Base-by-base conservation (phyloP, 2,113 vertebrate species). In the Climacteris rufus region DNA sequence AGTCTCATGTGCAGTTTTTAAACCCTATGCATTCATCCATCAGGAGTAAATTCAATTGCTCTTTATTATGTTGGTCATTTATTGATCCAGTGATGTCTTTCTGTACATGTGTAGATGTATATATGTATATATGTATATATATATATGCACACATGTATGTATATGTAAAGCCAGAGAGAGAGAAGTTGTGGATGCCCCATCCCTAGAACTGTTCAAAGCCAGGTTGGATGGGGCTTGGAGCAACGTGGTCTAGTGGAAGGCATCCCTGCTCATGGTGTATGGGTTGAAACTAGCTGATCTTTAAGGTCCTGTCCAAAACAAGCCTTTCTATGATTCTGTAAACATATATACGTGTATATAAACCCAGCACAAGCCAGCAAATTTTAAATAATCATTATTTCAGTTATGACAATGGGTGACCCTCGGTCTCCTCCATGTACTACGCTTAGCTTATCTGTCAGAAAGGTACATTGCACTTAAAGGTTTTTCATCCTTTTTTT, bases 41-140 rank as follows among this genome's bases (percentile, higher is more conserved):
- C 18, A 40, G 44, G 37, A 59, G 31, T 68, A 75, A 74, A 82
- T 89, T 70, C n/a, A 79, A 44, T 83, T 93, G 35, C 5, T 60
- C 1, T 60, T 89, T 54, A 15, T 87, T 59, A 8, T n/a, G 35
- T 63, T 75, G 39, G 28, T 92, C 9, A 19, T 61, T 72, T 83
- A 22, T 49, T 66, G 49, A 66, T 64, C 35, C 4, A 5, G 15
- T 39, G 47, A 20, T 40, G 40, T 49, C 12, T 57, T 80, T 68
- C 20, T 65, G 4, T 49, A 5, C 28, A 1, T 39, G 2, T 79
- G 4, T 56, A 5, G 15, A 0, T 35, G 0, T 31, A 1, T 39
- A 2, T 66, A 1, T n/a, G 6, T 27, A 9, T 28, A 9, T 8
- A 1, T 30, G 19, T 49, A 17, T 11, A 23, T 12, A 6, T 15